Percentiles rank a stretch among this genome's conserved stretches.
phyloP scores from a whole-genome alignment of 1,140 invertebrate species.

The Drosophila ambigua region DNA sequence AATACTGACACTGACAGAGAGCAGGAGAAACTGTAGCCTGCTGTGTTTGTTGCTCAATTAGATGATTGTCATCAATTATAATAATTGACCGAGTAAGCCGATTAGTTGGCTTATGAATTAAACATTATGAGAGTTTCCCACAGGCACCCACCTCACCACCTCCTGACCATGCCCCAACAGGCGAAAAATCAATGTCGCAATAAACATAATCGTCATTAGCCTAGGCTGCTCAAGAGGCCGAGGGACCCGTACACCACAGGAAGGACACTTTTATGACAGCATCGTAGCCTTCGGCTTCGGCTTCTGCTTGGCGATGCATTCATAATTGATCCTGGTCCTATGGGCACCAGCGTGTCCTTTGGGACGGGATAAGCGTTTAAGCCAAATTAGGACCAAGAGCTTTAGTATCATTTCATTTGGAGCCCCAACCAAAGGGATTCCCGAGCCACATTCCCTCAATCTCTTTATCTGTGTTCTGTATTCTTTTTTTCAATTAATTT shows the following conservation, averaged over 20 bases:
- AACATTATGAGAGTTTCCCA: slow-evolving; percentile 27
- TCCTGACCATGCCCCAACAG: not conserved
- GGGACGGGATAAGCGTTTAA: slow-evolving; percentile 46
- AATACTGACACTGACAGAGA: not conserved
- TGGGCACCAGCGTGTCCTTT: slow-evolving; percentile 52
- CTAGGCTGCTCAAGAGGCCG: slow-evolving; percentile 6
- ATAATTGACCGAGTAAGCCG: slow-evolving; percentile 62
- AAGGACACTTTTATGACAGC: slow-evolving; percentile 33
- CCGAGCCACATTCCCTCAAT: slow-evolving; percentile 25
- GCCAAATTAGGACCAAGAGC: slow-evolving; percentile 55
- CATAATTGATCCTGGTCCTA: slow-evolving; percentile 70
- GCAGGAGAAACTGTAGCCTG: slow-evolving; percentile 12
- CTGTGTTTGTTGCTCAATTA: slow-evolving; percentile 23
- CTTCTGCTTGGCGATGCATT: slow-evolving; percentile 47
- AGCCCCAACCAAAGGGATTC: slow-evolving; percentile 25
- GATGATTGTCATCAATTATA: slow-evolving; percentile 57
- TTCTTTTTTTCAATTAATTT: slow-evolving; percentile 21
- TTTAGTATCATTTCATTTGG: slow-evolving; percentile 59
- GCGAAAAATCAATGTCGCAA: slow-evolving; percentile 54
- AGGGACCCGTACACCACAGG: not conserved
- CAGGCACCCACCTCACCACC: not conserved
- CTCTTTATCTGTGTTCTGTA: slow-evolving; percentile 1
- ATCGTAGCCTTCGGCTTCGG: slow-evolving; percentile 8
- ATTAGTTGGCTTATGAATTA: slow-evolving; percentile 54
- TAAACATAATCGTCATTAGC: slow-evolving; percentile 48